These are phyloP conservation scores for Taphrorychus bicolor DNA, from an alignment of 2,888 invertebrate genomes.

Conservation along the genomic window DNA sequence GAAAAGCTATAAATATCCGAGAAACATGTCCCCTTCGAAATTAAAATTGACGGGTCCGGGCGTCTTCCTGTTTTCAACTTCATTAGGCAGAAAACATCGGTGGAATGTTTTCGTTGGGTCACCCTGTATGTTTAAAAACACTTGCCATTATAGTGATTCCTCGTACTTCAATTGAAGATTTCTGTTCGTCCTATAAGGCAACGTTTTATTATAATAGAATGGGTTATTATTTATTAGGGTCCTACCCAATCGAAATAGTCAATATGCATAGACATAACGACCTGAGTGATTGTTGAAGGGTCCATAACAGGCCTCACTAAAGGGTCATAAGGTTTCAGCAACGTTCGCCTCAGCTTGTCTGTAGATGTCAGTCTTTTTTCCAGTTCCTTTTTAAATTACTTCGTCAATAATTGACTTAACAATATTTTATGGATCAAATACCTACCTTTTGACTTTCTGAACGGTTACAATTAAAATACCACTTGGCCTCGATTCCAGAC, in stretches of 20 bases:
- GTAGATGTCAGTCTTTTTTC: conserved; percentile 60
- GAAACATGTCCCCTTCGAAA: too few relatives aligned
- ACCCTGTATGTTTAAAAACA: not conserved
- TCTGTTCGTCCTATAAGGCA: conserved; percentile 53
- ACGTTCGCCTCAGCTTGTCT: conserved; percentile 63
- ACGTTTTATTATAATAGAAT: not conserved
- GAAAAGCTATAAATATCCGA: too few relatives aligned
- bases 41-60: too few relatives aligned
- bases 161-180: conserved; percentile 52
- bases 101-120: not conserved
- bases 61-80: too few relatives aligned
- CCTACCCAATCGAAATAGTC: conserved; percentile 52
- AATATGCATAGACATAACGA: conserved; percentile 49
- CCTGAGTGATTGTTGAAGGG: conserved; percentile 45
- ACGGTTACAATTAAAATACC: conserved; percentile 71
- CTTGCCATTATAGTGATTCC: conserved; percentile 60
- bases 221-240: not conserved
- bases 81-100: too few relatives aligned
- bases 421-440: not conserved
- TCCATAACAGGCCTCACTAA: conserved; percentile 54
- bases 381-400: conserved; percentile 58
- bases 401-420: not conserved
- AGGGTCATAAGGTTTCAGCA: conserved; percentile 63
- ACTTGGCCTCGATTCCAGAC: conserved; percentile 70
- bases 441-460: conserved; percentile 46